phyloP scores from a whole-genome alignment of 2,888 invertebrate genomes.

The Luperina testacea region DNA sequence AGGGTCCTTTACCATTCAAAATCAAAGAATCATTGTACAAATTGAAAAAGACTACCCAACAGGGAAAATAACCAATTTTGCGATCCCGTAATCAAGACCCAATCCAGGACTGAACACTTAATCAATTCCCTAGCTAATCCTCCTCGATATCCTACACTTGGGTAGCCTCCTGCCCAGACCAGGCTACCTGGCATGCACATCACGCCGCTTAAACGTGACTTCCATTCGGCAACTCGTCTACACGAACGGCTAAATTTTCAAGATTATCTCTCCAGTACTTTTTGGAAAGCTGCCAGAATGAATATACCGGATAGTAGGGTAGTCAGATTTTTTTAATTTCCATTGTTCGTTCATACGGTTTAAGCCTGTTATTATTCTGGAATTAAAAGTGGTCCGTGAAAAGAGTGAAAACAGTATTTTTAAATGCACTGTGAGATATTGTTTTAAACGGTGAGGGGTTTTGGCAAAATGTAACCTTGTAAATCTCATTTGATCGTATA shows the following conservation, averaged over 20 bases:
- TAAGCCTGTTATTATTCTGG: constrained; percentile 45
- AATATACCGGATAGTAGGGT: constrained; percentile 13
- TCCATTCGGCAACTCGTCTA: constrained; percentile 55
- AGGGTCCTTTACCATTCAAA: too few relatives aligned
- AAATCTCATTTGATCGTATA: too few relatives aligned
- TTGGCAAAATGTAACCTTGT: neutral
- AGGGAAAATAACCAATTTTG: neutral
- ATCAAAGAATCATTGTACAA: neutral
- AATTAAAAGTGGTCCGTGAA: constrained; percentile 40
- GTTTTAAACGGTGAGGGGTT: neutral
- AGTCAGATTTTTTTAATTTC: constrained; percentile 54
- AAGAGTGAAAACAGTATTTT: constrained; percentile 13
- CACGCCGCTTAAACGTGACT: constrained; percentile 62
- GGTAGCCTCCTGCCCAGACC: constrained; percentile 25
- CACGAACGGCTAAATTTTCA: constrained; percentile 62
- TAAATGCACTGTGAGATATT: neutral
- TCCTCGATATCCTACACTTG: constrained; percentile 20
- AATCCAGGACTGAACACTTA: constrained; percentile 29
- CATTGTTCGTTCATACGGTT: constrained; percentile 38
- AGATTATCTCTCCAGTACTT: constrained; percentile 59
- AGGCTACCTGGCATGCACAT: constrained; percentile 58
- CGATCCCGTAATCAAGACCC: constrained; percentile 31
- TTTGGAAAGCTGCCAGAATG: constrained; percentile 58
- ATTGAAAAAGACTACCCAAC: too few relatives aligned
- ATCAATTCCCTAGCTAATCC: constrained; percentile 55